Conservation (phyloP, 2,888 invertebrate species). For the Chloroclysta siterata region DNA sequence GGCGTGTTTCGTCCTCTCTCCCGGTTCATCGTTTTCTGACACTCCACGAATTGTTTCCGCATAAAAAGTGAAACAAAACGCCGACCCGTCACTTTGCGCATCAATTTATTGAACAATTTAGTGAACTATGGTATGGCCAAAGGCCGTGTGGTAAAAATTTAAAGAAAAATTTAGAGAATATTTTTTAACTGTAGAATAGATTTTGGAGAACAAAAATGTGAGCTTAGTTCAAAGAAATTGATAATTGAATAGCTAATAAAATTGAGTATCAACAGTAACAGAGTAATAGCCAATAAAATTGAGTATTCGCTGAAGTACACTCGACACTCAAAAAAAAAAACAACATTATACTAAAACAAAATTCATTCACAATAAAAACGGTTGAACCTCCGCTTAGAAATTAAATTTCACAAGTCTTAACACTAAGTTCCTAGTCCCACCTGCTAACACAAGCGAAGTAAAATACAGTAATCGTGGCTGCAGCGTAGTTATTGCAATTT, state of each 20-base stretch:
- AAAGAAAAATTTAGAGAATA: neutral
- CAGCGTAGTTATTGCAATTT: slow-evolving; percentile 39
- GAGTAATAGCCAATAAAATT: too few species aligned
- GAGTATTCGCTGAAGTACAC: too few species aligned
- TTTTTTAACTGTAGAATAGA: neutral
- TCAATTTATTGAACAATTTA: slow-evolving; percentile 15
- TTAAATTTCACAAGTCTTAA: slow-evolving; percentile 1
- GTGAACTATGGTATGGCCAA: too few species aligned
- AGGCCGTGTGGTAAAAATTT: slow-evolving; percentile 5
- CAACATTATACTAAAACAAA: neutral
- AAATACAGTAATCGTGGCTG: slow-evolving; percentile 35
- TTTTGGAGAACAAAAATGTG: neutral
- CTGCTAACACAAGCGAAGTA: slow-evolving; percentile 27
- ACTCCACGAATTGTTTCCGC: slow-evolving; percentile 24
- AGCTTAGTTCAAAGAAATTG: neutral
- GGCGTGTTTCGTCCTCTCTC: slow-evolving; percentile 25
- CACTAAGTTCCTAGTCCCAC: slow-evolving; percentile 13
- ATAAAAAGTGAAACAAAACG: slow-evolving; percentile 23
- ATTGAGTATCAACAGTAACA: too few species aligned
- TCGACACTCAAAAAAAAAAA: too few species aligned
- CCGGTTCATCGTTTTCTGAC: slow-evolving; percentile 26
- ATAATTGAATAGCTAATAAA: neutral
- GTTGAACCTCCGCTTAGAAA: slow-evolving; percentile 1
- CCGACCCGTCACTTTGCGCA: slow-evolving; percentile 4
- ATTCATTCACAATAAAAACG: too few species aligned